phyloP scores from a whole-genome alignment of 2,797 vertebrate genomes.

The Passerculus sandwichensis region DNA sequence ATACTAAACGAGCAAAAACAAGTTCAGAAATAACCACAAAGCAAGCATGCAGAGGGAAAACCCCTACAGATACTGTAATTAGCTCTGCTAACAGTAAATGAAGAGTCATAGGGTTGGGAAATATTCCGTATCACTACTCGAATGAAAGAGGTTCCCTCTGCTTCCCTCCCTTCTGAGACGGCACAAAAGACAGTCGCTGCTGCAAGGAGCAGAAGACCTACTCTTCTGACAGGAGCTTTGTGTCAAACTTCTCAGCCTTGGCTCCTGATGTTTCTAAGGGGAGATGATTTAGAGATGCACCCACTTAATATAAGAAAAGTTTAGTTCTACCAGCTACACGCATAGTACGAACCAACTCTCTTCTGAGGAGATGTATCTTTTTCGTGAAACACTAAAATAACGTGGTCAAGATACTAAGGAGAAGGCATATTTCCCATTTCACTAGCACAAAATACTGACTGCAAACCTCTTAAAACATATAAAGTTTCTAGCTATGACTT shows the following conservation, averaged over 20 bases:
- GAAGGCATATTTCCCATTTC: background rate
- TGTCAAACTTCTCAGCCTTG: background rate
- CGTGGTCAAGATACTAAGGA: rapidly evolving
- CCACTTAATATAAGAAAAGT: background rate
- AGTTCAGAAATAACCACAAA: slow-evolving; percentile 19
- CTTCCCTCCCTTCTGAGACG: background rate
- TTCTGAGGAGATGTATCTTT: background rate
- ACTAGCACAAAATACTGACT: background rate
- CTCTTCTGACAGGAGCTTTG: rapidly evolving
- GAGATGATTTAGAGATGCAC: background rate
- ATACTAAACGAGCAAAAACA: slow-evolving; percentile 20
- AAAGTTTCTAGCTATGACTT: background rate
- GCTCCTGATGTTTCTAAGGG: background rate
- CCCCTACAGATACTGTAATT: background rate
- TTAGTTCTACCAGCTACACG: background rate
- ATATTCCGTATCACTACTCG: background rate
- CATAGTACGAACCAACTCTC: background rate
- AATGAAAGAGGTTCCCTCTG: background rate
- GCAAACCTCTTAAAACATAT: background rate
- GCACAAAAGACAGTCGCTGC: background rate
- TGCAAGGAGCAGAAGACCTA: slow-evolving; percentile 12
- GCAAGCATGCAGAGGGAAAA: slow-evolving; percentile 12
- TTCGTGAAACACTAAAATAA: rapidly evolving
- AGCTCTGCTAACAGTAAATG: slow-evolving; percentile 18
- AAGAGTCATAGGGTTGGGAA: background rate